Evolutionary conservation across 2,113 vertebrate species (phyloP), one percentile per base, ranked within the genome.

Genomic region (Cyphomyrus discorhynchus): DNA sequence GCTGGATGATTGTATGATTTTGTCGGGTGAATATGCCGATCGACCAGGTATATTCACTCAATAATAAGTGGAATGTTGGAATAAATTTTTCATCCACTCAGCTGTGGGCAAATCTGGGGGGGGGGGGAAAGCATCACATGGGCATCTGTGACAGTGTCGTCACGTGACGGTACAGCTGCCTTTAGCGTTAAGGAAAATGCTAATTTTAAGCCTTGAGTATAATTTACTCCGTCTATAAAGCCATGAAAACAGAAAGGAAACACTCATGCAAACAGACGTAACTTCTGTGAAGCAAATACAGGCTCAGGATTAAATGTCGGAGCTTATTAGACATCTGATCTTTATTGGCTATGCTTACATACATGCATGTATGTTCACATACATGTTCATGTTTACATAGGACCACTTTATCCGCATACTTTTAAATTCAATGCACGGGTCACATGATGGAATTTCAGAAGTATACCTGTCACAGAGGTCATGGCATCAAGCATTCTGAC

Each of bases 401-500:
- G 92, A 89, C 92, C 92, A 92, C 91, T 92, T 80, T 87, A 90
- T 93, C 92, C 87, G 90, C 92, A 92, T 91, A 89, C 90, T 93
- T 93, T 94, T 90, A 92, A 94, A 93, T 49, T 88, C 91, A 74
- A 91, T 93, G 93, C 91, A 95, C 77, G 93, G 86, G 83, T 93
- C 92, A 92, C 27, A 87, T 93, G 91, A 95, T 46, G 52, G 45
- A 85, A n/a, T 85, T 50, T 83, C 70, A 24, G 74, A 52, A 83
- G 39, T n/a, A 62, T 53, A 74, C 50, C n/a, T 83, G 17, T 2
- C 50, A 27, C 45, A 50, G 80, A 91, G 90, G 92, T 90, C 93
- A 90, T 93, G 89, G 92, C 92, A 92, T 92, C 89, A 92, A 94
- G 95, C 93, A 93, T 93, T 88, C 45, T 94, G 91, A 95, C 89